phyloP scores from a whole-genome alignment of 1,140 invertebrate genomes.

The Pogonus chalceus region DNA sequence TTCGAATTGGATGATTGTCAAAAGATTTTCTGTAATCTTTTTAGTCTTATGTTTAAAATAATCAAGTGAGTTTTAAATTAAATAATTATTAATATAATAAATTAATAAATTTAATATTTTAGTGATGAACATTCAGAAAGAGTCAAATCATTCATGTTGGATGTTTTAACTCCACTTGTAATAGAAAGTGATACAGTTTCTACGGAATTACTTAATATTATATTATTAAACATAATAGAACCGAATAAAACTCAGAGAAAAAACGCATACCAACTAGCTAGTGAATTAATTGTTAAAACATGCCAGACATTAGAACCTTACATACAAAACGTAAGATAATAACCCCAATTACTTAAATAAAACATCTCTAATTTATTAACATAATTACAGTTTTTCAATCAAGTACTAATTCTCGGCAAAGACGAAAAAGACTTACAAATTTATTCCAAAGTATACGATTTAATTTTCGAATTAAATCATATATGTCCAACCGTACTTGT shows the following conservation, averaged over 20 bases:
- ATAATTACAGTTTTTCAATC: conserved; percentile 80
- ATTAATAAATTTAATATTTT: conserved; percentile 25
- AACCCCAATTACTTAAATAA: neutral
- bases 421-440: conserved; percentile 73
- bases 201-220: conserved; percentile 87
- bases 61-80: conserved; percentile 65
- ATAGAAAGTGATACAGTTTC: conserved; percentile 92
- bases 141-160: conserved; percentile 93
- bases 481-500: conserved; percentile 83
- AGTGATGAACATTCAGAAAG: conserved; percentile 93
- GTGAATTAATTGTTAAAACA: conserved; percentile 84
- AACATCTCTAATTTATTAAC: neutral
- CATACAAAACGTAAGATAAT: conserved; percentile 74
- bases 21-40: conserved; percentile 90
- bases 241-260: conserved; percentile 87
- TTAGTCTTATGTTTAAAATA: conserved; percentile 92
- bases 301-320: conserved; percentile 87
- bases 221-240: conserved; percentile 90
- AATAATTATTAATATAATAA: neutral
- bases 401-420: conserved; percentile 84
- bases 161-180: conserved; percentile 87
- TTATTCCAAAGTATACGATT: conserved; percentile 81
- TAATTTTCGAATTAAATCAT: conserved; percentile 93
- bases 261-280: conserved; percentile 82
- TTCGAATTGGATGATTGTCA: conserved; percentile 96